phyloP scores from a whole-genome alignment of 2,113 vertebrate species.

The Damaliscus lunatus region DNA sequence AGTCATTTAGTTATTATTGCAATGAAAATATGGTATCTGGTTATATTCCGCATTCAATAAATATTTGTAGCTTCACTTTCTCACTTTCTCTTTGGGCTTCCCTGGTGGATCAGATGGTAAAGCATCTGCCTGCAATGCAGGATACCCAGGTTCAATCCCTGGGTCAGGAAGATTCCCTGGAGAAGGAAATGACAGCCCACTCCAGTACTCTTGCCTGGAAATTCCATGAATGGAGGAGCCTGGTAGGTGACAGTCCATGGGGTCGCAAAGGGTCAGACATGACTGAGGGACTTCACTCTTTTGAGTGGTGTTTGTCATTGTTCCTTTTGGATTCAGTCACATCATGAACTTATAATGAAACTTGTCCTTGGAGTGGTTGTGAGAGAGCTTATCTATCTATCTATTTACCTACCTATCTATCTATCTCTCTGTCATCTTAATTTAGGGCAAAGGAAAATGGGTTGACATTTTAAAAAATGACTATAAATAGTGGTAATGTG shows the following conservation, averaged over 20 bases:
- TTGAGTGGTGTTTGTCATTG: neutral
- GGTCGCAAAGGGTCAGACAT: rapidly evolving
- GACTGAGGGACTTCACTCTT: neutral
- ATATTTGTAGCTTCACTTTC: neutral
- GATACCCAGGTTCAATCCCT: neutral
- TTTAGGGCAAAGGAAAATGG: neutral
- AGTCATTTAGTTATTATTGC: neutral
- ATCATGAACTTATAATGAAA: neutral
- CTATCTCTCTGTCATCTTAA: neutral
- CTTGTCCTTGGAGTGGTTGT: neutral
- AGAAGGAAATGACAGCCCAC: neutral
- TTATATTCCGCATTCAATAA: neutral
- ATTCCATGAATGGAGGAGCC: neutral
- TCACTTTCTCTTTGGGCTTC: neutral
- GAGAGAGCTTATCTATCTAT: neutral
- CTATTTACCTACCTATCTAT: no score
- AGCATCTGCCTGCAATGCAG: rapidly evolving
- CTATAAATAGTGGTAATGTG: neutral
- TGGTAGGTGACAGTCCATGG: neutral
- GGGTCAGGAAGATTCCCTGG: neutral
- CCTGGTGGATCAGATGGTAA: neutral
- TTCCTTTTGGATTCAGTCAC: neutral
- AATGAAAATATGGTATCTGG: neutral
- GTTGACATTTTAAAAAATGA: neutral
- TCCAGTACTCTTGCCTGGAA: neutral